Evolutionary conservation across 2,113 vertebrate genomes (phyloP).

Genomic region (Zosterops pallidus): DNA sequence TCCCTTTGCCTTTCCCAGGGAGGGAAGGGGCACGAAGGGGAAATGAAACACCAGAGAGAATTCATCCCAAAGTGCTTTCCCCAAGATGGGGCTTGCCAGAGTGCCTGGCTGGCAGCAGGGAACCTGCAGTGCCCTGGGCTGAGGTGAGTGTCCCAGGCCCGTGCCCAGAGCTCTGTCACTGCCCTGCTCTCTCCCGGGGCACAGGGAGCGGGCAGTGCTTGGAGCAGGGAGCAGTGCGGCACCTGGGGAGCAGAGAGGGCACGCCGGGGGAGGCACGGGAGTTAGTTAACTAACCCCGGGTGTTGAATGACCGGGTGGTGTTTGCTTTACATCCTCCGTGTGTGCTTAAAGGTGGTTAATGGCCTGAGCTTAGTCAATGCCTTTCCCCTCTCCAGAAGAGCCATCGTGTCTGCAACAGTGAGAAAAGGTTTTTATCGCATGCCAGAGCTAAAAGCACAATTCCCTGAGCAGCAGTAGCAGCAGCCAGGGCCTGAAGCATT

Average conservation of each 20-base stretch:
- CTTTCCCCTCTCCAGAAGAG: slow-evolving; percentile 21
- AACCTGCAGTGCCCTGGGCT: not conserved
- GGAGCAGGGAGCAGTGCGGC: accelerated
- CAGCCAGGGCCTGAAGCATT: not conserved
- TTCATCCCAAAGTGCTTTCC: not conserved
- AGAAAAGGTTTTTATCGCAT: not conserved
- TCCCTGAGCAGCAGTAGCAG: not conserved
- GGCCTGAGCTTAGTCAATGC: not conserved
- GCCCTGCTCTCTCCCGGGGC: not conserved
- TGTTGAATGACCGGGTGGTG: not conserved
- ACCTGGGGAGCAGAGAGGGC: not conserved
- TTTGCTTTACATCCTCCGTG: not conserved
- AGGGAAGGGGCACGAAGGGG: not conserved
- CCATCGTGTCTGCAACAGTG: not conserved
- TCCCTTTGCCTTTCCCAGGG: not conserved
- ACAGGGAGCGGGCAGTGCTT: not conserved
- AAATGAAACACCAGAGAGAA: not conserved
- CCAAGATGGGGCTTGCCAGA: not conserved
- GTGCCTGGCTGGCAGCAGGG: not conserved
- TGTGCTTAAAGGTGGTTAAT: not conserved
- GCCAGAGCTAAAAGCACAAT: not conserved
- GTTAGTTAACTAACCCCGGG: not conserved
- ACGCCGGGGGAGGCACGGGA: accelerated
- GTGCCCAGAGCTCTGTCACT: not conserved
- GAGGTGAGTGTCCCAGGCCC: not conserved